Base-by-base conservation (phyloP, 2,888 invertebrate species). In the Chrysolina americana region DNA sequence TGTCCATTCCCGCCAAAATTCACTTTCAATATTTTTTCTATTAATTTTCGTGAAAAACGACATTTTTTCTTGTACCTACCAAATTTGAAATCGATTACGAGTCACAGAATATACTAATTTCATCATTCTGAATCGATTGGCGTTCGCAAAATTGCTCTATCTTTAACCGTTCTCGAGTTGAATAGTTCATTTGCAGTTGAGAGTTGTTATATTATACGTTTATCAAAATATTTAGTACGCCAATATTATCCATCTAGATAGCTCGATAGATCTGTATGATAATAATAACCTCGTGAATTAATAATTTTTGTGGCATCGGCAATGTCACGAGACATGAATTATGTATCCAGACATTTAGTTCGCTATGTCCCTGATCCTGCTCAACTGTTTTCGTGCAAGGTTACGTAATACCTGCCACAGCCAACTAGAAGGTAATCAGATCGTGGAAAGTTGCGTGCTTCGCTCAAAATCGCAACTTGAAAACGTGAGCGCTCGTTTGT, bases 401-500 rank as follows among this genome's bases (percentile, higher is more conserved):
- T 59, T 59, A 59, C 59, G 28, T 36, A 28, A 59, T 59, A 15
- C 59, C 36, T 6, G 28, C 59, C 59, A 59, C 59, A 59, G 59
- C 59, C 59, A 59, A 59, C 59, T n/a, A 59, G 59, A 36, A 59
- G 59, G 59, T 59, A 59, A 59, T 59, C 59, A 59, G 28, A 59
- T 59, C 59, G 36, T 59, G 59, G 59, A 59, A 59, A 59, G 59
- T 59, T 59, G 59, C 59, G 59, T 59, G 59, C 36, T 17, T 10
- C 36, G 8, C 28, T 59, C 11, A n/a, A 59, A 59, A 59, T 28
- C 59, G 59, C 59, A n/a, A 50, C 50, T 50, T 15, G 17, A 17
- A 50, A 17, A 17, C 50, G 17, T 50, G 50, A 59, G n/a, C 59
- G 59, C 36, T 59, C 59, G 23, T 59, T 59, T 59, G 59, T 59